Evolutionary conservation across 1,140 invertebrate genomes (phyloP), one percentile per base, ranked within the genome.

Genomic region (Zaprionus camerounensis): DNA sequence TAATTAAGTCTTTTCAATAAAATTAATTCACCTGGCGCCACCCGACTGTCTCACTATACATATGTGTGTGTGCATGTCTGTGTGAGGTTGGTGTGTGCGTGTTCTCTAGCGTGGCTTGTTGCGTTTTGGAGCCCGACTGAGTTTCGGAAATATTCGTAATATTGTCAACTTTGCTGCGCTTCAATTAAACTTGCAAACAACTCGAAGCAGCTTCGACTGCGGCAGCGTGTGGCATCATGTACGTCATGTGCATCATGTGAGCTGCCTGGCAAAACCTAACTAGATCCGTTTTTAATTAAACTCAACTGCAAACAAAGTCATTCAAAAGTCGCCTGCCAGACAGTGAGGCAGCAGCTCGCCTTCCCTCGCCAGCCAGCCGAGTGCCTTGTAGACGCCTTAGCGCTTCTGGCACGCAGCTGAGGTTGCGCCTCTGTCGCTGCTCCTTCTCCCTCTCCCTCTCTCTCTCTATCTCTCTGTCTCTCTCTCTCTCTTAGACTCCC

Each of bases 211-310:
- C 22, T 17, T 7, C 41, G 49, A 41, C 26, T 34, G 31, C 31
- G 46, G 57, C 46, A 11, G 11, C 17, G 17, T 57, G 70, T 51
- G 46, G 56, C 59, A 55, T 13, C 59, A 65, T 79, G 58, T 64
- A 75, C 15, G 49, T 38, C 61, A 74, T 53, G 53, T 69, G 56
- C 64, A 55, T 13, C 61, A 69, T 80, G 58, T 61, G 82, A 51
- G 82, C 38, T 41, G 81, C 76, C 55, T 51, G 44, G 72, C 57
- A 62, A 78, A 91, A 85, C 85, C 91, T 74, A 64, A 64, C 67
- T 64, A 88, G 81, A 91, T 91, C 82, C 88, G 88, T 78, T 91
- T 91, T 91, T 91, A 91, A 91, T 91, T 91, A 91, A 91, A 91
- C 82, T 90, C 77, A 85, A 91, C 88, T 81, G 77, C 88, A 85